Percentiles rank a stretch among this genome's conserved stretches.
Evolutionary conservation across 2,888 invertebrate genomes (phyloP).

Genomic region (Onthophagus sagittarius): DNA sequence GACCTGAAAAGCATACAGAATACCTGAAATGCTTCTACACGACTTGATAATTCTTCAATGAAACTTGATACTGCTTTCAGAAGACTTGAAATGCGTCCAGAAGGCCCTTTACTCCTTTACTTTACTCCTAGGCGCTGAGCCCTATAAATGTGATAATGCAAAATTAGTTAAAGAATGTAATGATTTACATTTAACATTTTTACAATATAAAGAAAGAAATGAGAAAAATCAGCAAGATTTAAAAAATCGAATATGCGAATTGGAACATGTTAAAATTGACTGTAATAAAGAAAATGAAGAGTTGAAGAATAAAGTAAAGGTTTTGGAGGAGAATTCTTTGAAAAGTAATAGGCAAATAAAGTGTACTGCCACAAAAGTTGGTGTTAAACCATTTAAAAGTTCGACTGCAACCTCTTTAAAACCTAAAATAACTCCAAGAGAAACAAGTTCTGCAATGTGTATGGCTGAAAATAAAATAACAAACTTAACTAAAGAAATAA

Average conservation of each 20-base stretch:
- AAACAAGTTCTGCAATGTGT: slow-evolving; percentile 44
- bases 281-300: slow-evolving; percentile 49
- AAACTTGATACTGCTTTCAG: no score
- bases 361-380: slow-evolving; percentile 18
- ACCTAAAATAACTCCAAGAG: slow-evolving; percentile 39
- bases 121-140: slow-evolving; percentile 68
- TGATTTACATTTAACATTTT: slow-evolving; percentile 63
- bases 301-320: slow-evolving; percentile 60
- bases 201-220: slow-evolving; percentile 63
- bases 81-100: no score
- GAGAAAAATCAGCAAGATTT: slow-evolving; percentile 56
- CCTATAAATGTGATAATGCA: slow-evolving; percentile 77
- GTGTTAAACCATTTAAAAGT: slow-evolving; percentile 22
- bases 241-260: slow-evolving; percentile 50
- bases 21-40: no score
- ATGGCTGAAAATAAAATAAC: slow-evolving; percentile 44
- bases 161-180: slow-evolving; percentile 73
- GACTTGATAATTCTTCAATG: no score
- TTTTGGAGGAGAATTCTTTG: slow-evolving; percentile 48
- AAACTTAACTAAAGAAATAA: slow-evolving; percentile 46
- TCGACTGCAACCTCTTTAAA: slow-evolving; percentile 44
- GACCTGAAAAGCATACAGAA: no score
- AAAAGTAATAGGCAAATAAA: slow-evolving; percentile 23
- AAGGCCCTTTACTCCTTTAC: no score
- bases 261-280: slow-evolving; percentile 59